Conservation (phyloP, 2,888 invertebrate species). For the Limnephilus lunatus region DNA sequence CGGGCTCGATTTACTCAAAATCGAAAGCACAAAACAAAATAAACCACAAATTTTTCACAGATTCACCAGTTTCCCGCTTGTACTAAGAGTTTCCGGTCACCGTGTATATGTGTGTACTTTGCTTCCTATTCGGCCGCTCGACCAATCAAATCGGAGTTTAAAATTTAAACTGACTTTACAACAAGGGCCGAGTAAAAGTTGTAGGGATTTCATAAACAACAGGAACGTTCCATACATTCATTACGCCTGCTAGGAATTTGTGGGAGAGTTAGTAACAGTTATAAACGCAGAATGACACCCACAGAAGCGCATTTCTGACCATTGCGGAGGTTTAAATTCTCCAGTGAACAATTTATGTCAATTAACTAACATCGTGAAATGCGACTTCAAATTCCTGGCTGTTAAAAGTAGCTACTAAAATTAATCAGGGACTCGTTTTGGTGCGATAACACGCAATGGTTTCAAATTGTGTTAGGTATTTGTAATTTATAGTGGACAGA, state of each 20-base stretch:
- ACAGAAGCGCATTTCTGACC: not conserved
- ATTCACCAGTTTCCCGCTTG: too few relatives aligned
- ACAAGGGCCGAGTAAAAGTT: not conserved
- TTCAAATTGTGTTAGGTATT: not conserved
- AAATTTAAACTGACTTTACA: not conserved
- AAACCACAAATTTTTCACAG: too few relatives aligned
- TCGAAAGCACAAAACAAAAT: too few relatives aligned
- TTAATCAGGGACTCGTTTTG: not conserved
- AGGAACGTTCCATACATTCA: not conserved
- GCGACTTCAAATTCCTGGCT: not conserved
- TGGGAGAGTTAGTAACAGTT: too few relatives aligned
- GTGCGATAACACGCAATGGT: not conserved
- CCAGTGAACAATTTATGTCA: slow-evolving; percentile 25
- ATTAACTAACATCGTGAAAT: slow-evolving; percentile 36
- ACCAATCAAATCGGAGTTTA: not conserved
- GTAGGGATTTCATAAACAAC: not conserved
- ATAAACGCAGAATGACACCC: slow-evolving; percentile 16
- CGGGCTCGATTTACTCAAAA: too few relatives aligned
- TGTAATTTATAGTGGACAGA: not conserved
- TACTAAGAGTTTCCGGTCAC: too few relatives aligned
- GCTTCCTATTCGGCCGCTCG: not conserved
- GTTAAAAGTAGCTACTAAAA: not conserved
- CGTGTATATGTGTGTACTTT: not conserved
- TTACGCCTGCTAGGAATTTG: slow-evolving; percentile 5
- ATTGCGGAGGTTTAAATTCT: slow-evolving; percentile 26